Base-by-base conservation (phyloP, 2,888 invertebrate species). In the Lymantria dispar region DNA sequence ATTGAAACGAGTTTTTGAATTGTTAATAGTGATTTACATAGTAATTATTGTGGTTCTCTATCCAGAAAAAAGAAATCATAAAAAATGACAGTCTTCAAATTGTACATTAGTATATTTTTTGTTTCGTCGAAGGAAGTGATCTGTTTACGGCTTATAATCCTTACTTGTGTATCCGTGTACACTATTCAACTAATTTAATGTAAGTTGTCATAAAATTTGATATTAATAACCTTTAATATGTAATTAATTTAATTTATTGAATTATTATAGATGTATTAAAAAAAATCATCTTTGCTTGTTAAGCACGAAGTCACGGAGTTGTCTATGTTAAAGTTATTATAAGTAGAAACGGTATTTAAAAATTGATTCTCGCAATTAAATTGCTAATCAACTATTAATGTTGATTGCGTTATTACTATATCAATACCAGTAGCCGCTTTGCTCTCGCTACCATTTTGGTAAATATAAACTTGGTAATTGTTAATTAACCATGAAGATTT, bases 361-460 rank as follows among this genome's bases (percentile, higher is more conserved):
- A 73, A 82, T 82, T 83, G 80, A 78, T 80, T 74, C 75, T 72
- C 78, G 79, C 82, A 73, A 80, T 85, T 86, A 87, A 84, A 86
- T 86, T 86, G 80, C 79, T 56, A 52, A 47, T 57, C 48, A 59
- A 53, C 68, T 68, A 78, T 80, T 83, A 71, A 70, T 68, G 69
- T 60, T 60, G 62, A 68, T 64, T 70, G 22, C 22, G 22, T 22
- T 2, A 22, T 22, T 5, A 5, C 22, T n/a, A 73, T 71, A 76
- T 79, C 74, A 74, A 75, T 68, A 67, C 69, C 78, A 69, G 83
- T 78, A 83, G 80, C 76, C 63, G 68, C 70, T 72, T 69, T 70
- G 69, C 75, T 78, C 73, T 70, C 65, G 61, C 68, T 64, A 67
- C 64, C 68, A 64, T 67, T 73, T 77, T 70, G 70, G 69, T 72